Conservation (phyloP, 2,888 invertebrate genomes). For the Linnaemya tessellans region DNA sequence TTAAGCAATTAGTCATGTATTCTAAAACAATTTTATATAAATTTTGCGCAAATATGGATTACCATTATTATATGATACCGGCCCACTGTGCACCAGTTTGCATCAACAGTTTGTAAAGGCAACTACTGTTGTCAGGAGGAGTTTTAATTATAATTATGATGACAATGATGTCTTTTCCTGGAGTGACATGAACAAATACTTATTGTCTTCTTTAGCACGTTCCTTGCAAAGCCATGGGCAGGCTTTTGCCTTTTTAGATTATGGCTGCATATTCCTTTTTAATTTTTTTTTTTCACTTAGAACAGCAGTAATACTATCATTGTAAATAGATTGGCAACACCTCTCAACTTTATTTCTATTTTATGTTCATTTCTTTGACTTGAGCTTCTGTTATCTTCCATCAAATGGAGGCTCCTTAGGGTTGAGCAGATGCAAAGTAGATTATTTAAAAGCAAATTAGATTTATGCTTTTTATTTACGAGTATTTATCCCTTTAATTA, state of each 20-base stretch:
- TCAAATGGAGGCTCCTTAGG: no score
- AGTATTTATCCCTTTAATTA: no score
- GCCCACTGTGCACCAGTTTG: not conserved
- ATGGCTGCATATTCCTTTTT: not conserved
- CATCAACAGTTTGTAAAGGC: not conserved
- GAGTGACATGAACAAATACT: conserved; percentile 36
- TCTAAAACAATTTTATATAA: no score
- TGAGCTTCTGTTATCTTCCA: no score
- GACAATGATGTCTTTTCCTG: conserved; percentile 1
- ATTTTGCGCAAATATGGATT: no score
- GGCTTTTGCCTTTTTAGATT: not conserved
- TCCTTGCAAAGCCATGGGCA: conserved; percentile 6
- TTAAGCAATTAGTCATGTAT: no score
- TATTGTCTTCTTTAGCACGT: conserved; percentile 32
- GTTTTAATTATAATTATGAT: conserved; percentile 24
- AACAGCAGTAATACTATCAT: not conserved
- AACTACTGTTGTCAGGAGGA: not conserved
- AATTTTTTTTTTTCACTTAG: no score
- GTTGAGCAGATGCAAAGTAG: no score
- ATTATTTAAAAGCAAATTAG: no score
- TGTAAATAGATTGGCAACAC: conserved; percentile 23
- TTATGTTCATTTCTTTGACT: not conserved
- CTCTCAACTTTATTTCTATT: not conserved
- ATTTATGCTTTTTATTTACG: no score
- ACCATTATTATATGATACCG: not conserved